These are phyloP conservation scores for Drosophila sp. DNA, from an alignment of 1,140 invertebrate species.

Conservation along the genomic window DNA sequence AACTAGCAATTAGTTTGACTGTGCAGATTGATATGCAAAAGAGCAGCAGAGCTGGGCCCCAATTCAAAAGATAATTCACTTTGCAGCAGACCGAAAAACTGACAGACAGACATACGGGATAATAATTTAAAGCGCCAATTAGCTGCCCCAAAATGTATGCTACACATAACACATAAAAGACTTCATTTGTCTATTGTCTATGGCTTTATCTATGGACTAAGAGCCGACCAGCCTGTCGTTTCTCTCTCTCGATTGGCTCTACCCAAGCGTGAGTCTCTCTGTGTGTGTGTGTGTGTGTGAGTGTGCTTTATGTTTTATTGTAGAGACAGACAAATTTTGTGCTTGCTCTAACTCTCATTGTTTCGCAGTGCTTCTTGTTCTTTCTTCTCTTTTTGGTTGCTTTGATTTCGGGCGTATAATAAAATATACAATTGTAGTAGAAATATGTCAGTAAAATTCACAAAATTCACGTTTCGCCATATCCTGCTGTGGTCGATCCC, in stretches of 20 bases:
- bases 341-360: conserved; percentile 25
- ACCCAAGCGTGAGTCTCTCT: conserved; percentile 24
- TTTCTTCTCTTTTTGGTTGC: conserved; percentile 34
- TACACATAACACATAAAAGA: conserved; percentile 39
- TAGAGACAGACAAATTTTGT: conserved; percentile 28
- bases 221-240: conserved; percentile 31
- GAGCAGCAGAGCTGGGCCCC: background rate
- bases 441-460: conserved; percentile 76
- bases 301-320: conserved; percentile 38
- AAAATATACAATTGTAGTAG: conserved; percentile 79
- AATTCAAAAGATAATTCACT: conserved; percentile 49
- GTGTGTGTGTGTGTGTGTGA: conserved; percentile 28
- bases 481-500: conserved; percentile 62
- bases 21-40: too few relatives aligned
- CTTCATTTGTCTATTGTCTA: conserved; percentile 59
- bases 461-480: conserved; percentile 74
- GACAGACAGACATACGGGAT: conserved; percentile 12
- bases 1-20: conserved; percentile 61
- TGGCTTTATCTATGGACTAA: conserved; percentile 53
- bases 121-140: conserved; percentile 71
- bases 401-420: conserved; percentile 73
- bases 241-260: conserved; percentile 54
- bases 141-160: conserved; percentile 60
- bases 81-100: background rate
- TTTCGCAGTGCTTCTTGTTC: conserved; percentile 17